Evolutionary conservation across 2,888 invertebrate species (phyloP), one percentile per base, ranked within the genome.

Genomic region (Volucella bombylans): DNA sequence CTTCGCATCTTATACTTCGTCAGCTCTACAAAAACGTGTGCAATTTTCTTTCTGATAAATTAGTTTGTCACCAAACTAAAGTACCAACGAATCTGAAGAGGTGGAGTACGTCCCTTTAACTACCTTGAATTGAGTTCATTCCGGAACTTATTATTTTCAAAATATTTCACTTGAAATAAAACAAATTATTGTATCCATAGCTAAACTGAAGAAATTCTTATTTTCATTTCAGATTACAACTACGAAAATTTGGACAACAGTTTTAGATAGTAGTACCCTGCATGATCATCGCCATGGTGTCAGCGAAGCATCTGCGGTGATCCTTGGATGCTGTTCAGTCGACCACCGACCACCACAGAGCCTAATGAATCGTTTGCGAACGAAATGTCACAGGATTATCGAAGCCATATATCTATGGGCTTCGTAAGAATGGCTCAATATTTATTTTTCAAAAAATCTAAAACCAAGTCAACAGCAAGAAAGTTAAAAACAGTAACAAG

Each of bases 381-480:
- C 81, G 80, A 82, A 76, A 87, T 88, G 87, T 87, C 87, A 82
- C 82, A 74, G 74, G 76, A 87, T 86, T 73, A 86, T 87, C 87
- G 87, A 87, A 88, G 88, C 87, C 86, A 73, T 72, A 85, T 77
- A 71, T 67, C 59, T 69, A 74, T 82, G 86, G 86, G 88, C 87
- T 88, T 88, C 87, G 87, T 87, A 86, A 86, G 78, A 82, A 87
- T 88, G 87, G 87, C 87, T 87, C 82, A 86, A 71, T 78, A 81
- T 68, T 86, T 85, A 81, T 81, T 85, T 81, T 76, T 65, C 57
- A 85, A 81, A 77, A 85, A 82, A 82, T 67, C 61, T 8, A 86
- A 86, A 82, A 78, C 81, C 68, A 73, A 73, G 72, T 64, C 68
- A 78, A 68, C 49, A 45, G 18, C 39, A 61, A 14, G 38, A 55